Evolutionary conservation across 1,140 invertebrate species (phyloP), one percentile per base, ranked within the genome.

Genomic region (Agraylea sexmaculata): DNA sequence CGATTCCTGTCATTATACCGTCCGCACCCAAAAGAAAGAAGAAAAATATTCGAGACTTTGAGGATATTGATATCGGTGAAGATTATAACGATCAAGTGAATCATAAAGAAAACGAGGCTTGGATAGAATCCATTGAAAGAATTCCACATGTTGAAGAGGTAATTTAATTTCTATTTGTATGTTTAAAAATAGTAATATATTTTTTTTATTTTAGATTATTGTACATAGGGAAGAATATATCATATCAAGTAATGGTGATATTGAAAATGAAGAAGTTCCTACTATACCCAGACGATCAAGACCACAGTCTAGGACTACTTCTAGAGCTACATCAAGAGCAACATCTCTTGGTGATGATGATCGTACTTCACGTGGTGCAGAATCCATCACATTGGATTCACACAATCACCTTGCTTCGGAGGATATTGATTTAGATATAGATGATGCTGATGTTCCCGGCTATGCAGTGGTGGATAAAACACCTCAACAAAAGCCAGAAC

Each of bases 401-500:
- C 57, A 66, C 42, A 51, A 55, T 15, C 50, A 56, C 28, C 47
- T 51, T 4, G 40, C 49, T 11, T 53, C 58, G 28, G 60, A 66
- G 16, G 64, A 60, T 45, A 59, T 62, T 16, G 59, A 66, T 23
- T 50, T 59, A 17, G 61, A 68, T 40, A 60, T 66, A 47, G 56
- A 66, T 48, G 60, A 66, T 42, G 60, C 61, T 11, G 70, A 74
- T 51, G 66, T 61, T 39, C 72, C 73, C 34, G 77, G 77, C 7
- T 82, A 83, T 46, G 76, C 78, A 5, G 66, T 74, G 4, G 75
- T 81, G 3, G 78, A 80, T 18, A 78, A 78, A 54, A 49, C 53
- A 5, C 54, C 18, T 10, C 52, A 57, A 2, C 67, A 68, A 18
- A 68, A 66, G 47, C 47, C 67, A 61, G 49, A 74, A 53, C 56